Conservation (phyloP, 2,797 vertebrate genomes). For the Enteromius fasciolatus region DNA sequence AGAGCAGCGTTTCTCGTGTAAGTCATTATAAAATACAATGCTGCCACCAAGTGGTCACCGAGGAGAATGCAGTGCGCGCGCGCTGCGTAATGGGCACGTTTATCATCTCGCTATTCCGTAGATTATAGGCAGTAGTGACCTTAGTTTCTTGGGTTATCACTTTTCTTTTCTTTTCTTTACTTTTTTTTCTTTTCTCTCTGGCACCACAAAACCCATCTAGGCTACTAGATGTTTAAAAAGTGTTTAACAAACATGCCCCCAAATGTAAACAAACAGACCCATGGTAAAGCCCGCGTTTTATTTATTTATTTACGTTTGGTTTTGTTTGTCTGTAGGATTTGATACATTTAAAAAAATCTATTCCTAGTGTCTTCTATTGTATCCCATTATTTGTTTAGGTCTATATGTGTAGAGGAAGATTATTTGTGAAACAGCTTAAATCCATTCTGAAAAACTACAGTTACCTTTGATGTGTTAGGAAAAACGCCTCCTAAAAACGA, state of each 20-base stretch:
- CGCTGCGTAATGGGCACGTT: too few species aligned
- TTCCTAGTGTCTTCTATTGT: background rate
- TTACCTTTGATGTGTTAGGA: too few species aligned
- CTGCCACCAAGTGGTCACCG: slow-evolving; percentile 40
- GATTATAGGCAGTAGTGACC: background rate
- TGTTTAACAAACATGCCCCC: background rate
- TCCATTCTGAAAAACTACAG: background rate
- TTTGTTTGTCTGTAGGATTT: background rate
- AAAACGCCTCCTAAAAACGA: background rate
- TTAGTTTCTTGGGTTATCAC: background rate
- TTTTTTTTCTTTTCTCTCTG: background rate
- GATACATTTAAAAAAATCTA: background rate
- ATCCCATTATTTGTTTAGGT: background rate
- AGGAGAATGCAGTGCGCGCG: background rate
- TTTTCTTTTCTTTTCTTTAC: background rate
- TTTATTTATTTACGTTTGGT: too few species aligned
- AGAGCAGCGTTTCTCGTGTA: background rate
- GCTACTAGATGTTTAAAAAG: too few species aligned
- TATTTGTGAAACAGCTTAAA: background rate
- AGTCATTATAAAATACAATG: slow-evolving; percentile 2
- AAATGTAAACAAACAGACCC: background rate
- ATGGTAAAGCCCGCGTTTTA: background rate
- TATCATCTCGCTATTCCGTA: background rate
- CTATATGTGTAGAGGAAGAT: background rate
- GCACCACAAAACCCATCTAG: too few species aligned